phyloP scores from a whole-genome alignment of 2,797 vertebrate genomes.

The Sparus aurata region DNA sequence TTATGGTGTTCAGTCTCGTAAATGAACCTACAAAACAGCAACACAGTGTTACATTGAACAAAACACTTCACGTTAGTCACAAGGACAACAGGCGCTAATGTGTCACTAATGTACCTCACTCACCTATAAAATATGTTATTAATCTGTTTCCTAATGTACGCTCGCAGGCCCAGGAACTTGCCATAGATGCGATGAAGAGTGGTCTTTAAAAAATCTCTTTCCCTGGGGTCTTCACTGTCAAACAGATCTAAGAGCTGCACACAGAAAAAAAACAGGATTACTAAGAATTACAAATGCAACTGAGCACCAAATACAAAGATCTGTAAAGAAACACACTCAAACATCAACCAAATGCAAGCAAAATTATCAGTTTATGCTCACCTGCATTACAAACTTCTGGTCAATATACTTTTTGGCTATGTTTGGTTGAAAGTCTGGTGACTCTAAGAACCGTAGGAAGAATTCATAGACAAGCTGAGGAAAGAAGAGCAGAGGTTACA shows the following conservation, averaged over 20 bases:
- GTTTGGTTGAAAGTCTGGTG: conserved; percentile 99
- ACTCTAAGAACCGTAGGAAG: conserved; percentile 98
- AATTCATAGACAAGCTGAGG: conserved; percentile 98
- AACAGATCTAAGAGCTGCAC: conserved; percentile 96
- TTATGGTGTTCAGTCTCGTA: conserved; percentile 99
- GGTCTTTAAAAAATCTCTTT: conserved; percentile 99
- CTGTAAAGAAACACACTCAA: background rate
- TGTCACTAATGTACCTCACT: conserved; percentile 61
- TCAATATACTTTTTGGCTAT: conserved; percentile 99
- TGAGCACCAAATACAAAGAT: background rate
- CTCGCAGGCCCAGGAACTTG: conserved; percentile 98
- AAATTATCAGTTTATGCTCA: conserved; percentile 68
- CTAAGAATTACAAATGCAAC: background rate
- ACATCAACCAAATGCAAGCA: background rate
- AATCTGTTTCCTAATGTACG: conserved; percentile 99
- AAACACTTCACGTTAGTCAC: background rate
- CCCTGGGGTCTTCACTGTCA: conserved; percentile 98
- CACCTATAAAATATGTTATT: conserved; percentile 99
- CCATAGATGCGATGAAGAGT: conserved; percentile 99
- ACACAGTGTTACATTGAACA: background rate
- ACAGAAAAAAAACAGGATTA: background rate
- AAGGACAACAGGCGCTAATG: background rate
- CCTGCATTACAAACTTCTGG: conserved; percentile 99
- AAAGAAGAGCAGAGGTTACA: conserved; percentile 26
- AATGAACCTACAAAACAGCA: conserved; percentile 91